phyloP scores from a whole-genome alignment of 2,113 vertebrate species.

The Pelvicachromis taeniatus region DNA sequence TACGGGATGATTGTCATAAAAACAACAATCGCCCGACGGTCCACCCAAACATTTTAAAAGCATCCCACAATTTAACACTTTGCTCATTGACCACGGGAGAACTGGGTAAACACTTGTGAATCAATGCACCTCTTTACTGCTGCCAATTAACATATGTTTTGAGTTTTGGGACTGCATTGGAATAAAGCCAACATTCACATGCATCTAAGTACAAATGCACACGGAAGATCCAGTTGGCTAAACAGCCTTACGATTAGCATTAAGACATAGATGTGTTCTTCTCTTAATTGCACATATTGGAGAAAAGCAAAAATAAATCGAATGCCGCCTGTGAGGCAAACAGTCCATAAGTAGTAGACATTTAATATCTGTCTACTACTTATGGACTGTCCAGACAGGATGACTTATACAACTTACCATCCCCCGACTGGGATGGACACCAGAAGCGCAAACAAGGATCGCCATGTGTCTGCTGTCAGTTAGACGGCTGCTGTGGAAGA shows the following conservation, averaged over 20 bases:
- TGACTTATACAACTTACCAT: background rate
- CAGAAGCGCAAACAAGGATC: background rate
- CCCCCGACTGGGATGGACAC: background rate
- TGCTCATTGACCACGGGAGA: background rate
- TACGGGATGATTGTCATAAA: background rate
- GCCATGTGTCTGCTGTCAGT: background rate
- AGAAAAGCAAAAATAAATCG: background rate
- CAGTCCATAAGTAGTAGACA: background rate
- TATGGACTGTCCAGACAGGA: background rate
- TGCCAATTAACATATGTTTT: background rate
- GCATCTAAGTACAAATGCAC: background rate
- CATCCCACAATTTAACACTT: conserved; percentile 19
- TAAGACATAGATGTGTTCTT: background rate
- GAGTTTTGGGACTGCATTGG: conserved; percentile 8
- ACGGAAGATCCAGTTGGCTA: background rate
- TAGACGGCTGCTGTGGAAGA: background rate
- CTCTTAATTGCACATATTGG: background rate
- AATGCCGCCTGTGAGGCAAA: background rate
- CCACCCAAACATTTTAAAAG: background rate
- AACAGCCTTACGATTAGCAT: background rate
- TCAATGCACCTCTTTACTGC: conserved; percentile 31
- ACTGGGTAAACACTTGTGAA: conserved; percentile 18
- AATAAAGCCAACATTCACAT: conserved; percentile 1
- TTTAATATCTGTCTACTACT: background rate
- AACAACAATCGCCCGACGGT: background rate